These are phyloP conservation scores for Nymphalis urticae DNA, from an alignment of 2,888 invertebrate species.

Conservation along the genomic window DNA sequence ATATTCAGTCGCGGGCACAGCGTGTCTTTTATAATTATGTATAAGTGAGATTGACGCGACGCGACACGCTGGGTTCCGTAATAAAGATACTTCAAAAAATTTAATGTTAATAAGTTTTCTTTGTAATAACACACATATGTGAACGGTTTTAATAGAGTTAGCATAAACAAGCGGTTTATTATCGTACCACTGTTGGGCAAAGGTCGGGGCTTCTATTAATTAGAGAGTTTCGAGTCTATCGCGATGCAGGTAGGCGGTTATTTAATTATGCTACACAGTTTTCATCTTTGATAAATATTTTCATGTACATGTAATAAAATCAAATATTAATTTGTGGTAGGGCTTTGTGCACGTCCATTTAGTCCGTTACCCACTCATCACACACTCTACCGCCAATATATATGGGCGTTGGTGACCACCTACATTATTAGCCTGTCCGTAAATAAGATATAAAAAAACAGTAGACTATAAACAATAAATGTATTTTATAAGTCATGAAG, in stretches of 20 bases:
- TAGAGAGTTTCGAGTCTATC: conserved; percentile 17
- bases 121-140: conserved; percentile 18
- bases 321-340: no score
- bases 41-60: neutral
- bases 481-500: no score
- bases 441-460: no score
- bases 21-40: neutral
- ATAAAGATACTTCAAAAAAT: conserved; percentile 11
- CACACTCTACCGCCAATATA: no score
- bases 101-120: neutral
- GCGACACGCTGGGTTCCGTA: conserved; percentile 8
- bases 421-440: no score
- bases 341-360: no score
- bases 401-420: no score
- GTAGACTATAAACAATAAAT: no score
- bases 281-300: conserved; percentile 6
- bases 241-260: conserved; percentile 18
- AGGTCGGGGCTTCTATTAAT: conserved; percentile 27
- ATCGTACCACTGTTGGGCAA: conserved; percentile 29
- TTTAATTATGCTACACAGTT: conserved; percentile 21
- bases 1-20: no score
- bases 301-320: neutral
- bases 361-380: no score
- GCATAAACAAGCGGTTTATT: conserved; percentile 24
- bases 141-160: conserved; percentile 31